These are phyloP conservation scores for Homarus americanus DNA, from an alignment of 1,140 invertebrate genomes.

Conservation along the genomic window DNA sequence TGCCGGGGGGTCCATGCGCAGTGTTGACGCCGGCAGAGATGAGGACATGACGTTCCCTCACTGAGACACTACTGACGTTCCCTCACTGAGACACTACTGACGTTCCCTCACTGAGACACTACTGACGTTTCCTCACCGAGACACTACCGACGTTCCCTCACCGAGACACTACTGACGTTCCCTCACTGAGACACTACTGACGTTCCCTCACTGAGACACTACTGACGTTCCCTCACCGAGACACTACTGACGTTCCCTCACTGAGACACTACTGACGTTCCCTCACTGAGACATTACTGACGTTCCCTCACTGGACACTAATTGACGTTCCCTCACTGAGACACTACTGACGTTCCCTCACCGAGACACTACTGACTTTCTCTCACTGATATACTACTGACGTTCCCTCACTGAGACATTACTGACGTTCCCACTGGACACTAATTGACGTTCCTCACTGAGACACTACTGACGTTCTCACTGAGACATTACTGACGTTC, in stretches of 20 bases:
- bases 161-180: not conserved
- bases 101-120: not conserved
- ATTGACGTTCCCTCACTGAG: not conserved
- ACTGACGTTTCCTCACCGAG: not conserved
- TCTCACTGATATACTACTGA: not conserved
- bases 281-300: too few species aligned
- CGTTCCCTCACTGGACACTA: not conserved
- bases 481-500: too few species aligned
- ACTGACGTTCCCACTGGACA: too few species aligned
- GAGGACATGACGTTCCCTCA: not conserved
- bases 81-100: not conserved
- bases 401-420: not conserved
- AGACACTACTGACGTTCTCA: too few species aligned
- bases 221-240: not conserved
- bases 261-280: not conserved
- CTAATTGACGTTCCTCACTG: too few species aligned
- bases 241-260: not conserved
- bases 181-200: not conserved
- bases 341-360: not conserved
- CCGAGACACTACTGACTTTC: not conserved
- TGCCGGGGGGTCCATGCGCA: constrained; percentile 39
- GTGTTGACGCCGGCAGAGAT: constrained; percentile 36
- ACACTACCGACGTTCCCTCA: not conserved
- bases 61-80: constrained; percentile 7
- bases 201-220: not conserved